Conservation (phyloP, 92 coral and sea anemone species). For the Paragorgia papillata region DNA sequence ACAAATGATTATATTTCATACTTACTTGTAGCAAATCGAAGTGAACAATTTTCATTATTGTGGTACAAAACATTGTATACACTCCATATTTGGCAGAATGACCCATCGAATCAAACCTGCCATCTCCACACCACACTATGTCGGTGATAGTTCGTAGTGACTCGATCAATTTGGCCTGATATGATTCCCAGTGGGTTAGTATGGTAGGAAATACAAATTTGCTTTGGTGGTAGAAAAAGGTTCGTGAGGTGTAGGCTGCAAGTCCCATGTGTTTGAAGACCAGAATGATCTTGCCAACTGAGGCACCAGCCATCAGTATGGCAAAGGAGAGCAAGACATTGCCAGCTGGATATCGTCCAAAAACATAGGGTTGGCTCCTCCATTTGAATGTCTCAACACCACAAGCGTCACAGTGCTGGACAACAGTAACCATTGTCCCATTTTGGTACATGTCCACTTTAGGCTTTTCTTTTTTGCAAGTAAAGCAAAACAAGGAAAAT, state of each 20-base stretch:
- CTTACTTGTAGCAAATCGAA: too few species aligned
- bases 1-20: not conserved
- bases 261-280: constrained; percentile 44
- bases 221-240: constrained; percentile 37
- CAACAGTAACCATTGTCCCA: constrained; percentile 65
- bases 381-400: constrained; percentile 44
- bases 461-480: constrained; percentile 40
- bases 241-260: constrained; percentile 33
- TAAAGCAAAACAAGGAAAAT: constrained; percentile 46
- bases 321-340: constrained; percentile 60
- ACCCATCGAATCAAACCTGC: constrained; percentile 30
- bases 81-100: too few species aligned
- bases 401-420: constrained; percentile 48
- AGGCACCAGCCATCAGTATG: constrained; percentile 67
- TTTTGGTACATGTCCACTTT: constrained; percentile 55
- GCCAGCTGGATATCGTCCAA: constrained; percentile 63
- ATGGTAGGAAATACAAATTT: constrained; percentile 32
- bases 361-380: constrained; percentile 64
- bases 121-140: constrained; percentile 41
- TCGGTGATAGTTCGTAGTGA: too few species aligned
- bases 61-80: too few species aligned
- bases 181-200: constrained; percentile 39
- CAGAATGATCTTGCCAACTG: constrained; percentile 58
- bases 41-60: too few species aligned
- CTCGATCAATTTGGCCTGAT: too few species aligned